phyloP scores from a whole-genome alignment of 1,140 invertebrate genomes.

The Muscidifurax raptorellus region DNA sequence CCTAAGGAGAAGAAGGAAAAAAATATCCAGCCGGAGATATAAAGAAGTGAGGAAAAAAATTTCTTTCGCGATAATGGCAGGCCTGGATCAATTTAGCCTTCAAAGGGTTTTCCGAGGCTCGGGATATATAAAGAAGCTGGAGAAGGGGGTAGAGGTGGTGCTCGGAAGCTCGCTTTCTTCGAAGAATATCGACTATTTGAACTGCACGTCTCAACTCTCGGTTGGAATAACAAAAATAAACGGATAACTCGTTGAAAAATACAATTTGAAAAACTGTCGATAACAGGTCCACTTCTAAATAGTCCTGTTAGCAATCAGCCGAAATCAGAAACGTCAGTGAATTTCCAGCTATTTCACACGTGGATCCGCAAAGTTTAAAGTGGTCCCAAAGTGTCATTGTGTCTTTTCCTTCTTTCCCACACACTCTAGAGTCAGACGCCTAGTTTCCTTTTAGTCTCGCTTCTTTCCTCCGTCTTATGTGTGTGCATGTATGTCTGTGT shows the following conservation, averaged over 20 bases:
- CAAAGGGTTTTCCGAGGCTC: slow-evolving; percentile 60
- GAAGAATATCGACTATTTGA: slow-evolving; percentile 4
- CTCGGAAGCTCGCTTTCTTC: background rate
- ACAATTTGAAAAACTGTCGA: background rate
- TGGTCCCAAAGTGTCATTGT: slow-evolving; percentile 68
- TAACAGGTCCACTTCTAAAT: background rate
- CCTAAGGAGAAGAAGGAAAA: slow-evolving; percentile 28
- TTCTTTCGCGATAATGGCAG: slow-evolving; percentile 44
- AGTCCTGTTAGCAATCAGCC: background rate
- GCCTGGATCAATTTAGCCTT: slow-evolving; percentile 67
- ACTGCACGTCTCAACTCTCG: background rate
- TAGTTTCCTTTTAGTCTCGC: background rate
- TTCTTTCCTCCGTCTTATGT: background rate
- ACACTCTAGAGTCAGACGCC: background rate
- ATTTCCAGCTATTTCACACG: background rate
- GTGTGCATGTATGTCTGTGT: background rate
- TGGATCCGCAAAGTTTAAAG: slow-evolving; percentile 55
- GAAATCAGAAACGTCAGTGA: background rate
- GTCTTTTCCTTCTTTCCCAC: slow-evolving; percentile 10
- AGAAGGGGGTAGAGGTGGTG: background rate
- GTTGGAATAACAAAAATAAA: background rate
- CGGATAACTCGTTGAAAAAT: no score
- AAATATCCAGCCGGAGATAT: background rate
- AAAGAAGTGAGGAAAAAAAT: slow-evolving; percentile 39
- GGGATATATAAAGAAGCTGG: slow-evolving; percentile 52